Base-by-base conservation (phyloP, 2,888 invertebrate species). In the Plagodis dolabraria region DNA sequence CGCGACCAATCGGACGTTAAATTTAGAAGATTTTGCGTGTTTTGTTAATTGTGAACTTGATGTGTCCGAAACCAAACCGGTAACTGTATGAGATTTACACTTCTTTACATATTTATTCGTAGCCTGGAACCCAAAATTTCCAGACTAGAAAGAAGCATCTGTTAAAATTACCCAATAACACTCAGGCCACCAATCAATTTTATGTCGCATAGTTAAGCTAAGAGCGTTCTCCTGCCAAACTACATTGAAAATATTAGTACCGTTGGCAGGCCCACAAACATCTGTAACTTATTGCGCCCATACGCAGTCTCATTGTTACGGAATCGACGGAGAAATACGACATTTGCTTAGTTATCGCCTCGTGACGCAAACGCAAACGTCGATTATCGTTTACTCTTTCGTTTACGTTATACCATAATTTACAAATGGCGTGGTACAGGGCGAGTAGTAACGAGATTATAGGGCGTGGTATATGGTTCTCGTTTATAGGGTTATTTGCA, bases 291-390 rank as follows among this genome's bases (percentile, higher is more conserved):
- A 67, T 63, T 50, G 59, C 59, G 56, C 56, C 60, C 60, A 61
- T 57, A 53, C 63, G 47, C 54, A 56, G 63, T 56, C 40, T 46
- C 58, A 55, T 58, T 59, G 50, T 63, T 59, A 53, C 55, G 42
- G 60, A 61, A 57, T 61, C 56, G 60, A 42, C 43, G 56, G 49
- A 57, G 60, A 67, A 58, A 67, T 65, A 65, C 55, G 57, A 63
- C 63, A 70, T 67, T 69, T 65, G 62, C 58, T 67, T 67, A 67
- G 60, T 65, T 70, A 70, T 68, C 61, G 56, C 61, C 63, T 58
- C 61, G 64, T 65, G 63, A 54, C 58, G 62, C 51, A 57, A 64
- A 55, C 68, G 65, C 59, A 63, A 64, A 54, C 63, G 65, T 68
- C 70, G 57, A 65, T 67, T 63, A 67, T 65, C 65, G 54, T 67